A percentile compares a stretch with the other conserved stretches of the same genome.
These are phyloP conservation scores for Trichomalopsis sarcophagae DNA, from an alignment of 1,140 invertebrate genomes.

Conservation along the genomic window DNA sequence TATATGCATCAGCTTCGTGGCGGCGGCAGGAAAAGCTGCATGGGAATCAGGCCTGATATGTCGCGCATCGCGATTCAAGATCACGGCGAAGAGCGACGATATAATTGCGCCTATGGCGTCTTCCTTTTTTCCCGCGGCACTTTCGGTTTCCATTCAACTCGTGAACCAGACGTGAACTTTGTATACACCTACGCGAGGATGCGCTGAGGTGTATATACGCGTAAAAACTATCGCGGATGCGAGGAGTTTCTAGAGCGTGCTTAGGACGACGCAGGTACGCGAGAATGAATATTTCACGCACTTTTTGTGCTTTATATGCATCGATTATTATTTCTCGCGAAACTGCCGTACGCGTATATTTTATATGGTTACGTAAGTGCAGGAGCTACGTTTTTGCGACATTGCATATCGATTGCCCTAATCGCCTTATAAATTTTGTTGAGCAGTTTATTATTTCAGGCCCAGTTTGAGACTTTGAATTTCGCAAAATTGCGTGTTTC, in stretches of 20 bases:
- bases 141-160: slow-evolving; percentile 18
- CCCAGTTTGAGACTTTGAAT: neutral
- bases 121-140: slow-evolving; percentile 18
- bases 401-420: neutral
- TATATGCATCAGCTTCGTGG: neutral
- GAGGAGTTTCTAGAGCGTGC: neutral
- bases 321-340: neutral
- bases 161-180: neutral
- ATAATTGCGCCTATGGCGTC: neutral
- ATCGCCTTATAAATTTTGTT: neutral
- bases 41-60: neutral
- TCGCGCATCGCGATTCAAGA: slow-evolving; percentile 61
- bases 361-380: neutral
- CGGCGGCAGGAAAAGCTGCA: neutral
- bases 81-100: slow-evolving; percentile 58
- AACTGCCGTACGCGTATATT: no score
- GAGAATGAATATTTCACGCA: neutral
- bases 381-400: neutral
- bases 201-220: neutral
- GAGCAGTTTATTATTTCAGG: neutral
- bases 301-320: neutral
- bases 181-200: neutral
- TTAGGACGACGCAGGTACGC: neutral
- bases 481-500: neutral
- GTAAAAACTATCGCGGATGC: neutral